phyloP scores from a whole-genome alignment of 1,140 invertebrate genomes.

The Lamellibrachia luymesi region DNA sequence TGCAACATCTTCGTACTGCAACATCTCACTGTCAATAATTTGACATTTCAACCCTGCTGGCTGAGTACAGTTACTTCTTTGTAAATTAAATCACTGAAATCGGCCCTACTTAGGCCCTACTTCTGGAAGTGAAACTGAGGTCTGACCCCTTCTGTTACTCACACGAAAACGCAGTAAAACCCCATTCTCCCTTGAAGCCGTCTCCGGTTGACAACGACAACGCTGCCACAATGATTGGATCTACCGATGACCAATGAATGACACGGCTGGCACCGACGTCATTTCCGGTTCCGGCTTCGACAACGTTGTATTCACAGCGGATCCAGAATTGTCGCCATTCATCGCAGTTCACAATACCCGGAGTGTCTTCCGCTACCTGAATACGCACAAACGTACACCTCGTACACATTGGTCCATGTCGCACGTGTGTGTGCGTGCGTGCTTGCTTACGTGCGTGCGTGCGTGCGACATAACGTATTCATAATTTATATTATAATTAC shows the following conservation, averaged over 20 bases:
- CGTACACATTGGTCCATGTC: neutral
- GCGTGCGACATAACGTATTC: neutral
- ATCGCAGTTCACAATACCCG: neutral
- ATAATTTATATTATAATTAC: neutral
- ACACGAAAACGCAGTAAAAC: neutral
- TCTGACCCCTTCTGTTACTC: neutral
- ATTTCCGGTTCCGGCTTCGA: neutral
- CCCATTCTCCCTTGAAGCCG: neutral
- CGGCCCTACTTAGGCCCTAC: too few relatives aligned
- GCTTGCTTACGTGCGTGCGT: too few relatives aligned
- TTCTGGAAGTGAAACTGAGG: too few relatives aligned
- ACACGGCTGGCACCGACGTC: neutral
- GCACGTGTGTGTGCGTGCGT: neutral
- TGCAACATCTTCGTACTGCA: too few relatives aligned
- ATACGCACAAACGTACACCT: neutral
- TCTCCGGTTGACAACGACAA: conserved; percentile 6
- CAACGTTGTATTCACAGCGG: neutral
- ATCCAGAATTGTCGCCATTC: conserved; percentile 14
- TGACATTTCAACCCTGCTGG: too few relatives aligned
- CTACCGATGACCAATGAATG: neutral
- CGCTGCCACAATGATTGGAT: neutral
- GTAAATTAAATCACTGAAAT: too few relatives aligned
- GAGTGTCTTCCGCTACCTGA: conserved; percentile 9
- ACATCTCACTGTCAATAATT: too few relatives aligned
- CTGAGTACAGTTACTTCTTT: too few relatives aligned